Evolutionary conservation across 2,888 invertebrate species (phyloP).

Genomic region (Orchesellides sinensis): DNA sequence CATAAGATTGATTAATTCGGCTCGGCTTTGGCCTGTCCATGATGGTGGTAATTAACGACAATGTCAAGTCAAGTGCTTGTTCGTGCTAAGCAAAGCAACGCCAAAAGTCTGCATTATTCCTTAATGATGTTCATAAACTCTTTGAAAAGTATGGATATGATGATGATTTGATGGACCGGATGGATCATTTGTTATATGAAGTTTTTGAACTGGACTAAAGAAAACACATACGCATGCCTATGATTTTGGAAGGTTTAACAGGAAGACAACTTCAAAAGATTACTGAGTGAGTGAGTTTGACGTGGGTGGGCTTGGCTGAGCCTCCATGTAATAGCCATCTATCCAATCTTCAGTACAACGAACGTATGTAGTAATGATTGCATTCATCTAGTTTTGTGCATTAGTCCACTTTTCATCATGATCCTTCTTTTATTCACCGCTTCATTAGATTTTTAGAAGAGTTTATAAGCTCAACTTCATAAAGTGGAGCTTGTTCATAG

Average conservation of each 20-base stretch:
- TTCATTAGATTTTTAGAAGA: no score
- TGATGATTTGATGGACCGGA: conserved; percentile 58
- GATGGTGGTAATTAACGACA: conserved; percentile 36
- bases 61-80: conserved; percentile 38
- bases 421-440: no score
- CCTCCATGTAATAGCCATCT: background rate
- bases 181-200: conserved; percentile 33
- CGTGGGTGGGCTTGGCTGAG: conserved; percentile 53
- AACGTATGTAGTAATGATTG: no score
- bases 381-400: conserved; percentile 31
- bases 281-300: conserved; percentile 4
- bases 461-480: background rate
- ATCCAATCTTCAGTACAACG: no score
- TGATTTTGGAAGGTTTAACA: background rate
- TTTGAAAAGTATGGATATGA: background rate
- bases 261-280: background rate
- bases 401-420: conserved; percentile 58
- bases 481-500: background rate
- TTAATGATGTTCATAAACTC: conserved; percentile 14
- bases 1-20: conserved; percentile 51
- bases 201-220: background rate
- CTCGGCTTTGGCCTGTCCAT: conserved; percentile 26
- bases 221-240: background rate
- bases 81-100: background rate
- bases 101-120: conserved; percentile 29